Conservation (phyloP, 2,888 invertebrate genomes). For the Oscheius sp. region DNA sequence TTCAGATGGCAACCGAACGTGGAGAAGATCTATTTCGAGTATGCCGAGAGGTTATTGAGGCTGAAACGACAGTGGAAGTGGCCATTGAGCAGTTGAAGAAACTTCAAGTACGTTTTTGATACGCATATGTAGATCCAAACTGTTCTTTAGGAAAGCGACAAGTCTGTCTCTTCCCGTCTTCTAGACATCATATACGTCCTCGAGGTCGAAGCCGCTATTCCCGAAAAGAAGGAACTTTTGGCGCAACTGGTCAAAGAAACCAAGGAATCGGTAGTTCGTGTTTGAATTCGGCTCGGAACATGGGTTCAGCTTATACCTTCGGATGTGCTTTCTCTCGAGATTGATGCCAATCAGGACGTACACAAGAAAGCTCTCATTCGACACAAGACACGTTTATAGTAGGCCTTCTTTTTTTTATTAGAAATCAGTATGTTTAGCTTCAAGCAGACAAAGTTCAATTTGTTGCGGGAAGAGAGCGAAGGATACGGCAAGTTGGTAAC, state of each 20-base stretch:
- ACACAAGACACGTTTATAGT: slow-evolving; percentile 68
- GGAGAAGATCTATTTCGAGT: slow-evolving; percentile 16
- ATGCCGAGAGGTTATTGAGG: slow-evolving; percentile 7
- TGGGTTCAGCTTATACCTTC: slow-evolving; percentile 59
- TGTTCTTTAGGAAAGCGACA: slow-evolving; percentile 32
- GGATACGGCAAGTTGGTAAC: slow-evolving; percentile 87
- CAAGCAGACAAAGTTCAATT: slow-evolving; percentile 98
- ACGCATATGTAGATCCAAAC: neutral
- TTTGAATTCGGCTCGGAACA: neutral
- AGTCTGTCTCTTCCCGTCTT: slow-evolving; percentile 43
- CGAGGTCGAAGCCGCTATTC: slow-evolving; percentile 45
- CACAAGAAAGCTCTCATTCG: slow-evolving; percentile 59
- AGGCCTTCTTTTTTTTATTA: slow-evolving; percentile 33
- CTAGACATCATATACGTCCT: slow-evolving; percentile 58
- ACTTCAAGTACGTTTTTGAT: slow-evolving; percentile 12
- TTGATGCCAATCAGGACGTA: slow-evolving; percentile 52
- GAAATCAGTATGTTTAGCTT: slow-evolving; percentile 80
- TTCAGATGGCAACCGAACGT: slow-evolving; percentile 7
- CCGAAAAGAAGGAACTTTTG: slow-evolving; percentile 41
- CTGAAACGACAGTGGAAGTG: neutral
- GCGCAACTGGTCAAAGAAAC: slow-evolving; percentile 44
- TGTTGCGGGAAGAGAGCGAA: slow-evolving; percentile 98
- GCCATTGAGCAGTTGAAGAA: slow-evolving; percentile 20
- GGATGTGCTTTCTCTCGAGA: slow-evolving; percentile 61
- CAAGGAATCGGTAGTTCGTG: slow-evolving; percentile 41